Evolutionary conservation across 1,140 invertebrate genomes (phyloP), one percentile per base, ranked within the genome.

Genomic region (Meteorus sp.): DNA sequence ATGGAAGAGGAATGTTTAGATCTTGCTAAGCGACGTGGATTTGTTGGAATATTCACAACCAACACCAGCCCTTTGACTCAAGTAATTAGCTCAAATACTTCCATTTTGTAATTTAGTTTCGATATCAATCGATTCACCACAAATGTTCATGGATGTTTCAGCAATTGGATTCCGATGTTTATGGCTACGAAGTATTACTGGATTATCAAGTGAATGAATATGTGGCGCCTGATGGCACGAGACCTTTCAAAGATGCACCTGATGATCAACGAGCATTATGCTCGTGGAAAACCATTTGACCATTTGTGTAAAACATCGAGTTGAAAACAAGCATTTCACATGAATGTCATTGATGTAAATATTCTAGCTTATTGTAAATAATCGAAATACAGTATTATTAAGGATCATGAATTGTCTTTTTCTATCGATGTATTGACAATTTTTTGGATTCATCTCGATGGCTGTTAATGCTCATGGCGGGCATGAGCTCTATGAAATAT

Each of bases 31-130:
- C 74, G 79, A 5, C 83, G 85, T 60, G 74, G 84, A 7, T 94
- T 89, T 68, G 72, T 72, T 2, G 91, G 90, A 1, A 87, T 94
- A 17, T 88, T 94, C 57, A 93, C 92, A 0, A 92, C 90, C 1
- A 94, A 94, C 69, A 93, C 92, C 4, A 93, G 87, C 72, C 89
- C 90, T 0, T 77, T 94, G 11, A 94, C 92, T 20, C 88, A 89
- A 83, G 89, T 91, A 82, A 75, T 57, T 64, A 41, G 58, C 23
- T 8, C 4, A 29, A n/a, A 29, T 1, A 19, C 29, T 31, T 19
- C 8, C n/a, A 17, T 52, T 52, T 17, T 54, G n/a, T 50, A 9
- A 15, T 50, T 51, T 33, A 33, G 6, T 33, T 11, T 6, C 11
- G 29, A 33, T 29, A 29, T 29, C 4, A 29, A 29, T 5, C 27